phyloP scores from a whole-genome alignment of 2,888 invertebrate genomes.

The Tethea ocularis region DNA sequence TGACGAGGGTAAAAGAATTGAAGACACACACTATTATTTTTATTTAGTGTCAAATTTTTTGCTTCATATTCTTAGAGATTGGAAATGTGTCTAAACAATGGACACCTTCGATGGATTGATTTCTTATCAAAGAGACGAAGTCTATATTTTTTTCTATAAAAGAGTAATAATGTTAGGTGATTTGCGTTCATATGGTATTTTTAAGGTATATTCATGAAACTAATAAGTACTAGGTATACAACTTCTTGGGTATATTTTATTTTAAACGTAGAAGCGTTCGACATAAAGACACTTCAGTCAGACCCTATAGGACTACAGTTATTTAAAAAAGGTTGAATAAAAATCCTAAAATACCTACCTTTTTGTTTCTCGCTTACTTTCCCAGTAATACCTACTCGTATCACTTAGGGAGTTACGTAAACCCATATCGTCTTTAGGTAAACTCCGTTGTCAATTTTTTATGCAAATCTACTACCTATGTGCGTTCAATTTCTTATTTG shows the following conservation, averaged over 20 bases:
- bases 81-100: not conserved
- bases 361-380: not conserved
- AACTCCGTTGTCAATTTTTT: conserved; percentile 60
- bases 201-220: too few species aligned
- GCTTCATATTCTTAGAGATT: conserved; percentile 7
- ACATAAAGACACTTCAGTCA: not conserved
- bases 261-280: not conserved
- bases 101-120: not conserved
- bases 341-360: not conserved
- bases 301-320: not conserved
- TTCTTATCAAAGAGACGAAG: too few species aligned
- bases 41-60: conserved; percentile 38
- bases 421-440: conserved; percentile 32
- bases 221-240: too few species aligned
- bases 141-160: not conserved
- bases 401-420: conserved; percentile 23
- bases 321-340: conserved; percentile 1
- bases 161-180: too few species aligned
- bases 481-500: conserved; percentile 61
- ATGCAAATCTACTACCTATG: conserved; percentile 60
- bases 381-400: conserved; percentile 18
- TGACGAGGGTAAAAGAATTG: conserved; percentile 61
- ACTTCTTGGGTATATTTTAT: too few species aligned
- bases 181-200: too few species aligned
- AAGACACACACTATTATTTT: conserved; percentile 39